A percentile compares a stretch with the other conserved stretches of the same genome.
Evolutionary conservation across 1,140 invertebrate genomes (phyloP).

Genomic region (Zaprionus ornatus): DNA sequence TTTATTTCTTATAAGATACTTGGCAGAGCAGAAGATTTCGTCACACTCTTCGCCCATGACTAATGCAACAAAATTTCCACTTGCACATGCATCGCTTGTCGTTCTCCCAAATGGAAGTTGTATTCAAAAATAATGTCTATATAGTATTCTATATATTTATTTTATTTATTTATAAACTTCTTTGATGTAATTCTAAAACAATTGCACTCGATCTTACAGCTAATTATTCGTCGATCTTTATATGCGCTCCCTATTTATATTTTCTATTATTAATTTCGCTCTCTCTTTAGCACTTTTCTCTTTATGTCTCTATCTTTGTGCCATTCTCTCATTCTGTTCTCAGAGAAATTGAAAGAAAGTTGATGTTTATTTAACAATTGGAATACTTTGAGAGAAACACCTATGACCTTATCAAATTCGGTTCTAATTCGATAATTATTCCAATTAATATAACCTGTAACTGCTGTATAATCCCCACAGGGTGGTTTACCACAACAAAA

Average conservation of each 20-base stretch:
- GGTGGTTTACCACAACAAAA: not conserved
- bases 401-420: not conserved
- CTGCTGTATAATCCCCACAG: not conserved
- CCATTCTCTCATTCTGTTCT: not conserved
- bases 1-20: not conserved
- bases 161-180: too few species aligned
- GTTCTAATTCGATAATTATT: not conserved
- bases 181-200: not conserved
- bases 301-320: constrained; percentile 10
- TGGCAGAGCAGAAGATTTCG: not conserved
- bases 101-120: not conserved
- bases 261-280: constrained; percentile 23
- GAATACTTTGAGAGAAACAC: not conserved
- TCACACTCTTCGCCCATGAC: not conserved
- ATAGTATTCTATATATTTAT: not conserved
- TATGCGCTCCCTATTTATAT: constrained; percentile 33
- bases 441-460: not conserved
- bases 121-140: not conserved
- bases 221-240: constrained; percentile 68
- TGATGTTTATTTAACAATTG: not conserved
- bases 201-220: constrained; percentile 62
- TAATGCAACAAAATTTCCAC: constrained; percentile 13
- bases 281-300: constrained; percentile 30
- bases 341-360: not conserved
- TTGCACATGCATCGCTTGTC: not conserved